Evolutionary conservation across 2,888 invertebrate species (phyloP).

Genomic region (Atherix ibis): DNA sequence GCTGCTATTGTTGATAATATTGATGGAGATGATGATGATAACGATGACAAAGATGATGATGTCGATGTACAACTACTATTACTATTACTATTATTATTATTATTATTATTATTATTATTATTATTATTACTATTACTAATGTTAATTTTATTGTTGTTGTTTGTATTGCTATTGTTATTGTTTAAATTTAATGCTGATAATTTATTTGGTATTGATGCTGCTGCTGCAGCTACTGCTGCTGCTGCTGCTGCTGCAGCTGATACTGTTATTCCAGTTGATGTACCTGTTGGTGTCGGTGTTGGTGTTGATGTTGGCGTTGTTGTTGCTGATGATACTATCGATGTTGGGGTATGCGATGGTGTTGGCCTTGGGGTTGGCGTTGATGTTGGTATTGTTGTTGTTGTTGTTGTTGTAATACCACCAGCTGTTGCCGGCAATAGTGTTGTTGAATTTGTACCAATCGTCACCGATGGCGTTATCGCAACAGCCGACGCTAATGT

Average conservation of each 20-base stretch:
- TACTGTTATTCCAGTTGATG: slow-evolving; percentile 3
- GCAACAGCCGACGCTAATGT: neutral
- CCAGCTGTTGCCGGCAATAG: slow-evolving; percentile 25
- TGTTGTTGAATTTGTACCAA: slow-evolving; percentile 31
- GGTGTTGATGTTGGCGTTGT: slow-evolving; percentile 21
- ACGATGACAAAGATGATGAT: too few species aligned
- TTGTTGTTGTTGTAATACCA: slow-evolving; percentile 23
- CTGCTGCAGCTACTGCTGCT: neutral
- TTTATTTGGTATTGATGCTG: slow-evolving; percentile 10
- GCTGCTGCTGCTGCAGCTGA: slow-evolving; percentile 6
- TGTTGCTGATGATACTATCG: too few species aligned
- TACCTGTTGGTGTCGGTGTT: slow-evolving; percentile 11
- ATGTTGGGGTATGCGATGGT: slow-evolving; percentile 31
- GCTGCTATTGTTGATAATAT: too few species aligned
- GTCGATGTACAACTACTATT: slow-evolving; percentile 27
- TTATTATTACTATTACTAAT: slow-evolving; percentile 9
- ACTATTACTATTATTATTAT: slow-evolving; percentile 15
- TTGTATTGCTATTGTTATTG: slow-evolving; percentile 8
- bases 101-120: slow-evolving; percentile 3
- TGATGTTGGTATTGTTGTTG: slow-evolving; percentile 31
- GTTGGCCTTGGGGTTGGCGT: slow-evolving; percentile 36
- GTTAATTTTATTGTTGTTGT: slow-evolving; percentile 17
- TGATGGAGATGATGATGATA: too few species aligned
- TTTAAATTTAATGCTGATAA: slow-evolving; percentile 13
- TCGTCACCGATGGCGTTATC: slow-evolving; percentile 35